Evolutionary conservation across 2,113 vertebrate species (phyloP), one percentile per base, ranked within the genome.

Genomic region (Heteronetta atricapilla): DNA sequence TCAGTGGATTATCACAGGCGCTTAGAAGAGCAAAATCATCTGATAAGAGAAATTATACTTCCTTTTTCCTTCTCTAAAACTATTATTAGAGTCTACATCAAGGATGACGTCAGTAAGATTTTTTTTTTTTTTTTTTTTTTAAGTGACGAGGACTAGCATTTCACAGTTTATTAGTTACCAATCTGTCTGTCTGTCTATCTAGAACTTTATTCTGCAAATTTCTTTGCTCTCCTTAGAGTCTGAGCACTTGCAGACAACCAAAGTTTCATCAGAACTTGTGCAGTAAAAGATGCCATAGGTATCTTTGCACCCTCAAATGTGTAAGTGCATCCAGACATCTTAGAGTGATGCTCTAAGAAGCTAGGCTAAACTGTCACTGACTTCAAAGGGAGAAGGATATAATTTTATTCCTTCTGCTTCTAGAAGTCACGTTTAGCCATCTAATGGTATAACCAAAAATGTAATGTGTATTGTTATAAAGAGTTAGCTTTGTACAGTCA

Each of bases 111-210:
- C 8, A 64, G 34, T 56, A 88, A 42, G 1, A 4, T 50, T 92
- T 66, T 44, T 10, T 62, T 55, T 28, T 87, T 29, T 4, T 58
- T 85, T 62, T 2, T 38, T 89, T 83, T 38, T n/a, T 23, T 58
- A 17, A 72, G 22, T 25, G 28, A 66, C 13, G 13, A 46, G 4
- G 22, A 53, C 0, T 0, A 60, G 11, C 7, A 62, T 38, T 73
- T 88, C 26, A 48, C 13, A 31, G 7, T 66, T 55, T 29, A 38
- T 6, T 23, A 59, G 40, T 33, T 13, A 63, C 19, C 36, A 29
- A 2, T 21, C 11, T 60, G 1, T 19, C 36, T 38, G 9, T 38
- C 36, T 38, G 36, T 38, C 15, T 13, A 6, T 56, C 48, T 9
- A 2, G 19, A 18, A 21, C 34, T 58, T 77, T 44, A 53, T 74